Conservation (phyloP, 2,888 invertebrate species). For the Escarpia spicata region DNA sequence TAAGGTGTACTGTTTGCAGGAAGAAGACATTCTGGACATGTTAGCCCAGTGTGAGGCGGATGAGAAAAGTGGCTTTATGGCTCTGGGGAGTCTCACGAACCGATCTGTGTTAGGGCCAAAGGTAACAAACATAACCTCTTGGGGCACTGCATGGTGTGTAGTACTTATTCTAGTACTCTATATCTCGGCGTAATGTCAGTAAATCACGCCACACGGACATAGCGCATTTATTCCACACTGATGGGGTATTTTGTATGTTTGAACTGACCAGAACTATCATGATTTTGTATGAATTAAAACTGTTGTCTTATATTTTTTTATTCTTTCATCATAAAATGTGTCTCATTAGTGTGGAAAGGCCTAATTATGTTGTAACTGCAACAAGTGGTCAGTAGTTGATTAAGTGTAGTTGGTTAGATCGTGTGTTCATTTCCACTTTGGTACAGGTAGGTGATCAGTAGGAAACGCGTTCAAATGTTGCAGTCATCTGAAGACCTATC, state of each 20-base stretch:
- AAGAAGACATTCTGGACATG: conserved; percentile 63
- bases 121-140: conserved; percentile 32
- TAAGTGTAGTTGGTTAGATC: too few species aligned
- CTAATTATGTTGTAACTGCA: too few species aligned
- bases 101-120: conserved; percentile 51
- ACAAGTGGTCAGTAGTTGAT: too few species aligned
- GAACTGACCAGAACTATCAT: neutral
- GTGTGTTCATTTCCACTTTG: too few species aligned
- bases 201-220: neutral
- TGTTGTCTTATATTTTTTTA: too few species aligned
- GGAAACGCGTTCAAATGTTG: too few species aligned
- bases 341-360: too few species aligned
- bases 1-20: conserved; percentile 44
- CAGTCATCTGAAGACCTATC: too few species aligned
- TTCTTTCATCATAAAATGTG: too few species aligned
- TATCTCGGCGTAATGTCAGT: too few species aligned
- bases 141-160: neutral
- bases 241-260: neutral
- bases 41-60: conserved; percentile 62
- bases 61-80: conserved; percentile 49
- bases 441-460: too few species aligned
- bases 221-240: neutral
- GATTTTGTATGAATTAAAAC: too few species aligned
- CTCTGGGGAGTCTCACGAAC: conserved; percentile 29
- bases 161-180: neutral